Evolutionary conservation across 2,797 vertebrate species (phyloP).

Genomic region (Cottoperca gobio): DNA sequence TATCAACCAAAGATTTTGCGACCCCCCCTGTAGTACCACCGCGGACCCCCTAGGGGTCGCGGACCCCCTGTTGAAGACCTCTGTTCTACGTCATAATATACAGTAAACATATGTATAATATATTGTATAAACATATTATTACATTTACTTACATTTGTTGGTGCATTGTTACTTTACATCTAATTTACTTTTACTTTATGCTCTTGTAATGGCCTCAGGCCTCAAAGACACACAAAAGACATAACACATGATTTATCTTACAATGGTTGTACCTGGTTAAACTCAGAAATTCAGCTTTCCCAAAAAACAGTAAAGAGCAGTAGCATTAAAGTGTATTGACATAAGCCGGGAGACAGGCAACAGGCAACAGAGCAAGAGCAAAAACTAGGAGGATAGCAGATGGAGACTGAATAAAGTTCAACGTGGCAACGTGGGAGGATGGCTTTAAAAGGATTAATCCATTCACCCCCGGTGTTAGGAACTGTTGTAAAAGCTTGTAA

Average conservation of each 20-base stretch:
- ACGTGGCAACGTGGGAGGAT: not conserved
- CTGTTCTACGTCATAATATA: not conserved
- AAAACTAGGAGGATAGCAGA: not conserved
- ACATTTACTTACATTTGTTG: not conserved
- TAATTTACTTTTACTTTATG: not conserved
- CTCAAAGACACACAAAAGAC: not conserved
- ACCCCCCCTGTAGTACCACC: too few species aligned
- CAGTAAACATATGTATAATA: not conserved
- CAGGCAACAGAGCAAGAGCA: not conserved
- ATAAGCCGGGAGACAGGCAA: not conserved
- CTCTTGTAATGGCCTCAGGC: not conserved
- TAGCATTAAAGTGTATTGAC: not conserved
- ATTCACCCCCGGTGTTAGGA: not conserved
- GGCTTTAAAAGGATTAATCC: not conserved
- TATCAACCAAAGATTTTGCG: too few species aligned
- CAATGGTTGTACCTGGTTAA: not conserved
- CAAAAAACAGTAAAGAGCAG: not conserved
- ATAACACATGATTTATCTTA: not conserved
- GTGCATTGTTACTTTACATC: too few species aligned
- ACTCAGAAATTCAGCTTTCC: not conserved
- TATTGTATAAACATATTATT: not conserved
- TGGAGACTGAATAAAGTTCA: conserved; percentile 9
- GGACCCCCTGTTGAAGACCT: too few species aligned
- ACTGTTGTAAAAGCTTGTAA: not conserved
- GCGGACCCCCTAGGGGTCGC: too few species aligned